Evolutionary conservation across 2,888 invertebrate species (phyloP), one percentile per base, ranked within the genome.

Genomic region (Ligdia adustata): DNA sequence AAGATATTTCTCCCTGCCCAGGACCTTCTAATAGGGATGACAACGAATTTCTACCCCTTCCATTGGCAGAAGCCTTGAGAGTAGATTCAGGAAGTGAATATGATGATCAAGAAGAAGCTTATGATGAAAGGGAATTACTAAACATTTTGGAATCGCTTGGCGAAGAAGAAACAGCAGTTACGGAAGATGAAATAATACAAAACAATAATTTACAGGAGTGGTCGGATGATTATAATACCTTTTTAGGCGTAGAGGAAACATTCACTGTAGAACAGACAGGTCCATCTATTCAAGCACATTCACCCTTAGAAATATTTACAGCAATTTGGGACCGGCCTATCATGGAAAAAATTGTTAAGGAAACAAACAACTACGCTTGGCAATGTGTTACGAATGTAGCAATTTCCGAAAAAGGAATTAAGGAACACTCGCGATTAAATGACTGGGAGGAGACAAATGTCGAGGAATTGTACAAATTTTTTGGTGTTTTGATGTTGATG

Each of bases 351-450:
- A 52, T 57, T 12, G 54, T 39, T 1, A 29, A 39, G 4, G 28
- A 55, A 18, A 53, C 55, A 4, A 55, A 57, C 24, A 1, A 11
- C 13, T 53, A 57, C 13, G 53, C 57, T 6, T 51, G 46, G 48
- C 33, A 51, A 24, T 18, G 18, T 18, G 18, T 18, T 18, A 48
- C 34, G 1, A 53, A 51, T 22, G 40, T 14, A 9, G 6, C 7
- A n/a, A 37, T 24, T 4, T 38, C 35, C 9, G 45, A 43, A 39
- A 35, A 4, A 5, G 48, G 52, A 11, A 51, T 56, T 12, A 20
- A 38, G 15, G 2, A 44, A 2, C 7, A n/a, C 0, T 54, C 52
- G 4, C 15, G 44, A 4, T 2, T 54, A 4, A 44, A 49, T 22
- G 32, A 34, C 7, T 54, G 57, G 52, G 40, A 26, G n/a, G 54